These are phyloP conservation scores for Acrobasis suavella DNA, from an alignment of 2,888 invertebrate species.

Conservation along the genomic window DNA sequence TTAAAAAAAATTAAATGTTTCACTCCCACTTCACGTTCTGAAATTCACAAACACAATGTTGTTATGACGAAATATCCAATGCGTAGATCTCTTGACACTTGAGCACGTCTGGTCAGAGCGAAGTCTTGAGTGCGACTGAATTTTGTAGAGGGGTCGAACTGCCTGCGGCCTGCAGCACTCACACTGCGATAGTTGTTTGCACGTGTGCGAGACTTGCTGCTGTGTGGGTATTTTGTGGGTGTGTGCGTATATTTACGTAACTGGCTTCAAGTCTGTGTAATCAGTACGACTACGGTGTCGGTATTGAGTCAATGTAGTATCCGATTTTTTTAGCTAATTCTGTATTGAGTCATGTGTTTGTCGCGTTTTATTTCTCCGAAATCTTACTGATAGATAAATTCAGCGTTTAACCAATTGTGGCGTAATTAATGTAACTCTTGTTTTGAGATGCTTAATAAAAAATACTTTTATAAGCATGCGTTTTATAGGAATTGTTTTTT, in stretches of 20 bases:
- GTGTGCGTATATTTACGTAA: constrained; percentile 73
- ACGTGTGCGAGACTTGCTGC: constrained; percentile 47
- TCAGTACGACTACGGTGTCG: constrained; percentile 61
- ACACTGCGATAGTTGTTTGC: constrained; percentile 42
- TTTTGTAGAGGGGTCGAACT: constrained; percentile 77
- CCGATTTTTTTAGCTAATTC: constrained; percentile 75
- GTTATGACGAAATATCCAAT: constrained; percentile 79
- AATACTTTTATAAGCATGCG: too few relatives aligned
- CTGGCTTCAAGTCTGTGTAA: constrained; percentile 65
- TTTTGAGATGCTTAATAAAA: not conserved
- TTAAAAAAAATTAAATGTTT: constrained; percentile 51
- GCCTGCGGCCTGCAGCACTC: constrained; percentile 67
- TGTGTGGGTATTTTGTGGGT: constrained; percentile 50
- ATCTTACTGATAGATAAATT: constrained; percentile 56
- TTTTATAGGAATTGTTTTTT: too few relatives aligned
- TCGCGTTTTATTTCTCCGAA: constrained; percentile 54
- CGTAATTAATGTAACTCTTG: constrained; percentile 30
- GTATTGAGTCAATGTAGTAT: constrained; percentile 74
- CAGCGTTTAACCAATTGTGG: constrained; percentile 49
- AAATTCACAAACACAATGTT: constrained; percentile 76
- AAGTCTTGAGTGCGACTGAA: constrained; percentile 74
- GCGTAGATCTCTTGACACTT: constrained; percentile 57
- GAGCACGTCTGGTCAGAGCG: constrained; percentile 61
- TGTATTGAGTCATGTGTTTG: constrained; percentile 77
- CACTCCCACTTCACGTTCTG: constrained; percentile 78